These are phyloP conservation scores for Tricholaema leucomelas DNA, from an alignment of 2,113 vertebrate species.

Conservation along the genomic window DNA sequence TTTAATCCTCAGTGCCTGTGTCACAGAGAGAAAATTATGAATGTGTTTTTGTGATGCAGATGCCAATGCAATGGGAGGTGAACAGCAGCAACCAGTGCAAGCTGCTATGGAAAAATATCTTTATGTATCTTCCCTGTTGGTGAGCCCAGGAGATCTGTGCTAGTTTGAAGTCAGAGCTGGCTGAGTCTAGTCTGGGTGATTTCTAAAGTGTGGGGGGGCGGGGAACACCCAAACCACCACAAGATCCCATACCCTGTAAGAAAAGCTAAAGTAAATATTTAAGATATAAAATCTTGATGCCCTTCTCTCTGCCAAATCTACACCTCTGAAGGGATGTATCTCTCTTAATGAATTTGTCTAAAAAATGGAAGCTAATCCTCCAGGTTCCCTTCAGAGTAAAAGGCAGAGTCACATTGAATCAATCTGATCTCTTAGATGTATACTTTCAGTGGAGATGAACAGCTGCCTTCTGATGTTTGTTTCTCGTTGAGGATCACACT, in stretches of 20 bases:
- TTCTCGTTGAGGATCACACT: neutral
- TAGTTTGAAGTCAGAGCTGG: too few relatives aligned
- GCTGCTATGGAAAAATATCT: neutral
- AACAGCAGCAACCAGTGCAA: neutral
- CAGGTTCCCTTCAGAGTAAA: neutral
- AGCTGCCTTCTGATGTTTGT: neutral
- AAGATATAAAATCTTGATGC: neutral
- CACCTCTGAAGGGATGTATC: neutral
- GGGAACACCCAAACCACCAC: too few relatives aligned
- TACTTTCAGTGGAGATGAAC: neutral
- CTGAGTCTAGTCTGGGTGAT: too few relatives aligned
- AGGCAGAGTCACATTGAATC: neutral
- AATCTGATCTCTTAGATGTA: neutral
- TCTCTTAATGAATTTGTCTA: neutral
- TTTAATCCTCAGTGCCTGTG: slow-evolving; percentile 28
- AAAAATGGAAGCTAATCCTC: neutral
- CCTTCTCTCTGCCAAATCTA: neutral
- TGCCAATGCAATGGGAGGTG: neutral
- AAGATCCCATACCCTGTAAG: neutral
- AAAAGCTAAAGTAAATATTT: neutral
- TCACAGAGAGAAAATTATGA: slow-evolving; percentile 14
- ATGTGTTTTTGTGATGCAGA: neutral
- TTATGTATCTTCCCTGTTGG: neutral
- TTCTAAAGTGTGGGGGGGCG: too few relatives aligned
- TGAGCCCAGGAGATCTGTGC: neutral